Evolutionary conservation across 2,888 invertebrate species (phyloP), one percentile per base, ranked within the genome.

Genomic region (Phaonia tiefii): DNA sequence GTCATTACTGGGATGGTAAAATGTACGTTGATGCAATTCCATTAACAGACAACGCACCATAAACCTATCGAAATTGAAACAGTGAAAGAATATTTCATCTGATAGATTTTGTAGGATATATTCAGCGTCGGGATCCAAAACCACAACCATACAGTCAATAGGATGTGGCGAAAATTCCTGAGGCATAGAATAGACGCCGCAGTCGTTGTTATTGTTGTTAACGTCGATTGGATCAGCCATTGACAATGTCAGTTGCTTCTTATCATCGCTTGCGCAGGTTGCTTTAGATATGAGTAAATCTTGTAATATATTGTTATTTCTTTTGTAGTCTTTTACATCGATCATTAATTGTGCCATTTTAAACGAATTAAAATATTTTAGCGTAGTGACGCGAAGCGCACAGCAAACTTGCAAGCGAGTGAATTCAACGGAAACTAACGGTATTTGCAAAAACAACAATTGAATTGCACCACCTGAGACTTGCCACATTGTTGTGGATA

Each of bases 1-100:
- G 22, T 67, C 51, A 1, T 51, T 11, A 2, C 11, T 20, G 1
- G 63, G 63, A 56, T 56, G 54, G 37, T 67, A 67, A n/a, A 13
- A 42, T 1, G 69, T 69, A 17, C 69, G 54, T 42, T 54, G 69
- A 42, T 69, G 69, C 15, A 69, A 13, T 15, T 69, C 69, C 69
- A 69, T 54, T 25, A 69, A 42, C n/a, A 69, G 13, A 8, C 69
- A 69, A 4, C 56, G 39, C 25, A 69, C 69, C 54, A 69, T 54
- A 1, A 69, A 10, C 39, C 54, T 69, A 25, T 69, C 54, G 39
- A 69, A 44, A 25, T 39, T 17, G 8, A 69, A 69, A 56, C 54
- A 69, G 22, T 42, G 11, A 15, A 10, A 11, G 15, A 69, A 69
- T n/a, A 42, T n/a, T 7, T 42, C 54, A 25, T 69, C 54, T 0